Base-by-base conservation (phyloP, 2,888 invertebrate species). In the Aricia artaxerxes region DNA sequence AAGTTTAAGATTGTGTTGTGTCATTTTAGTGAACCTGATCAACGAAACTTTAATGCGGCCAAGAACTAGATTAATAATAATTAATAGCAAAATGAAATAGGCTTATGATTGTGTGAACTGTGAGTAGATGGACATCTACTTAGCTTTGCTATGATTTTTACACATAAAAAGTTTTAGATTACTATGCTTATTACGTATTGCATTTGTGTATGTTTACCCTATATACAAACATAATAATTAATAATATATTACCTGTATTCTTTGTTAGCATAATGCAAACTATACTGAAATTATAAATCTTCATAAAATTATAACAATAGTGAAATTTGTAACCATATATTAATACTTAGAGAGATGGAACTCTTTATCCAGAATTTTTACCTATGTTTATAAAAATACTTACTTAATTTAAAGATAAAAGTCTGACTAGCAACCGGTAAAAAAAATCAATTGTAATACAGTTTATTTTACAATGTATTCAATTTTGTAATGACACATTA, bases 401-500 rank as follows among this genome's bases (percentile, higher is more conserved):
- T 53, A 40, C 0, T 40, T 40, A 57, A 57, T 57, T 57, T 16
- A 13, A 57, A 16, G 57, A 57, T 57, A 57, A 57, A 57, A 57
- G 57, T 57, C 57, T 57, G 57, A 57, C 13, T 57, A 57, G 57
- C 16, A 13, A 57, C 57, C 13, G 57, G 57, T 57, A 57, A 16
- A 57, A 53, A 16, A 57, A 2, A 16, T 1, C 11, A 11, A 16
- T 57, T 57, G 24, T 31, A 64, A 61, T 64, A 31, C 7, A 4
- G 24, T 31, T 9, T 64, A 31, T 76, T 31, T 44, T 64, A 79
- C 38, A 35, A 76, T 72, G 77, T 79, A 80, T 78, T 60, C 78
- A 80, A 77, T 60, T 80, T 78, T 79, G 79, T 60, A 81, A 73
- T 80, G 72, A 78, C 16, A 57, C 16, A 57, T 16, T 81, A 80